Evolutionary conservation across 2,113 vertebrate genomes (phyloP).

Genomic region (Sebastes schlegelii): DNA sequence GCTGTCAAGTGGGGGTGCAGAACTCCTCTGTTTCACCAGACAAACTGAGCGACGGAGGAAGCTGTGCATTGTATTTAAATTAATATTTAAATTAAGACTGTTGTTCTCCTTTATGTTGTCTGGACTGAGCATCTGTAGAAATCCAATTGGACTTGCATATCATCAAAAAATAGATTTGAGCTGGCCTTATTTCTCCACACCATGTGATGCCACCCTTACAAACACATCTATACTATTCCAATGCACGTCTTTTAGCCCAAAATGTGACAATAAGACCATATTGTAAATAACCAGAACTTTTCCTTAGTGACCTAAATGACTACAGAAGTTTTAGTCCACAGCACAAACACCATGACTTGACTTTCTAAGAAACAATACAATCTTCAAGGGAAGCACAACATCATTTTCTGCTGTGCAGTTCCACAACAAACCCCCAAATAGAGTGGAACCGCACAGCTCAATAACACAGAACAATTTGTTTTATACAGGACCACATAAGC

Average conservation of each 20-base stretch:
- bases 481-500: constrained; percentile 8
- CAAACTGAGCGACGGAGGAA: too few species aligned
- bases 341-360: background rate
- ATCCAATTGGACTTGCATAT: too few species aligned
- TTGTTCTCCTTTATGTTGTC: too few species aligned
- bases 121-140: too few species aligned
- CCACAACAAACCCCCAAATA: constrained; percentile 18
- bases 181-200: background rate
- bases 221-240: background rate
- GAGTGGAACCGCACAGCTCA: background rate
- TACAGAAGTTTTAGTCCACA: background rate
- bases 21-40: too few species aligned
- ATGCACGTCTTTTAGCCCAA: background rate
- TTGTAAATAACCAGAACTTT: background rate
- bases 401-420: constrained; percentile 19
- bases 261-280: background rate
- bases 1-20: too few species aligned
- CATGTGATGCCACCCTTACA: background rate
- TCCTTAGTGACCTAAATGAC: constrained; percentile 4
- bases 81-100: too few species aligned
- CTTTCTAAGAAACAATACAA: background rate
- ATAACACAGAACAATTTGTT: constrained; percentile 30
- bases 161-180: too few species aligned
- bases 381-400: background rate
- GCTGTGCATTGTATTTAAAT: too few species aligned